These are phyloP conservation scores for Nudaria mundana DNA, from an alignment of 2,888 invertebrate genomes.

Conservation along the genomic window DNA sequence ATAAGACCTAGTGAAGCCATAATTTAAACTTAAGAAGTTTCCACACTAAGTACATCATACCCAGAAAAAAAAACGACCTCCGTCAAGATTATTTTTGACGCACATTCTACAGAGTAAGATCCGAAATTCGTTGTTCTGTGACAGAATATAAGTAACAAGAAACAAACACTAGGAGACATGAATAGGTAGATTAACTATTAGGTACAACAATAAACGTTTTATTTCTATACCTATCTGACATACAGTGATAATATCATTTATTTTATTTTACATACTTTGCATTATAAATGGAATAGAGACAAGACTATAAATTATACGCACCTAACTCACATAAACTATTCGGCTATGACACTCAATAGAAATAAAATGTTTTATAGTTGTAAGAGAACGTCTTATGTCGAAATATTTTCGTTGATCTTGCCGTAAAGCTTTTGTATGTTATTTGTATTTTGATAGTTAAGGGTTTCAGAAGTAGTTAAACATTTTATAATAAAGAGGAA, in stretches of 20 bases:
- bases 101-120: too few relatives aligned
- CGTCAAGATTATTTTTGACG: too few relatives aligned
- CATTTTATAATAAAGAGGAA: too few relatives aligned
- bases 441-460: background rate
- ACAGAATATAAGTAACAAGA: too few relatives aligned
- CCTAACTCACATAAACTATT: conserved; percentile 34
- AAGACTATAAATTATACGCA: conserved; percentile 28
- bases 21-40: too few relatives aligned
- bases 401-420: conserved; percentile 19
- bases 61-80: too few relatives aligned
- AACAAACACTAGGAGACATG: too few relatives aligned
- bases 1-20: too few relatives aligned
- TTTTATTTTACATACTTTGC: conserved; percentile 26
- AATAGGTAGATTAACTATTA: too few relatives aligned
- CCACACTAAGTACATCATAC: too few relatives aligned
- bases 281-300: conserved; percentile 30
- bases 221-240: background rate
- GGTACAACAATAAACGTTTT: background rate
- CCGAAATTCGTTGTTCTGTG: too few relatives aligned
- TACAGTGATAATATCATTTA: conserved; percentile 15
- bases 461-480: background rate
- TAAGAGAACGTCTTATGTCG: conserved; percentile 25
- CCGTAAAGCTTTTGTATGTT: conserved; percentile 18
- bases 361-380: conserved; percentile 36
- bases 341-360: conserved; percentile 30